Conservation (phyloP, 2,888 invertebrate genomes). For the Dorcus hopei region DNA sequence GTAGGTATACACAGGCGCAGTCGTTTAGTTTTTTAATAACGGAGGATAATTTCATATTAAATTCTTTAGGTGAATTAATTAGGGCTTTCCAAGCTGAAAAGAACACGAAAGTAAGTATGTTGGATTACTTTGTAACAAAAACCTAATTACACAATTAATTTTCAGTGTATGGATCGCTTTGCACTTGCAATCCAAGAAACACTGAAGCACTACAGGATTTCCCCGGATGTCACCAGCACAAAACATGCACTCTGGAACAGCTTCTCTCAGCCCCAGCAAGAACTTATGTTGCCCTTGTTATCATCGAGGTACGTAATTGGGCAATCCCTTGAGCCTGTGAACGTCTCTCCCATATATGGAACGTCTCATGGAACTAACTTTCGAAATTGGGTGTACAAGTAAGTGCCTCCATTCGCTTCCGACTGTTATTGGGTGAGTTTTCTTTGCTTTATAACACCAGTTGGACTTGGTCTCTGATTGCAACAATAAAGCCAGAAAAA, state of each 20-base stretch:
- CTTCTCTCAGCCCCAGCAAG: slow-evolving; percentile 68
- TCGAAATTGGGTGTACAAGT: slow-evolving; percentile 72
- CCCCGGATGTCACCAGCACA: slow-evolving; percentile 55
- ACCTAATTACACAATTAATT: background rate
- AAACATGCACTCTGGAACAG: slow-evolving; percentile 67
- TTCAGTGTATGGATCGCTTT: slow-evolving; percentile 71
- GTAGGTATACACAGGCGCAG: slow-evolving; percentile 46
- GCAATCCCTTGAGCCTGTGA: slow-evolving; percentile 44
- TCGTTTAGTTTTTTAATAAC: slow-evolving; percentile 66
- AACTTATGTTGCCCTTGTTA: slow-evolving; percentile 72
- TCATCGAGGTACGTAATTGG: slow-evolving; percentile 62
- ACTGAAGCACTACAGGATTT: slow-evolving; percentile 67
- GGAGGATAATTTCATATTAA: slow-evolving; percentile 67
- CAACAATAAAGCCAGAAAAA: slow-evolving; percentile 58
- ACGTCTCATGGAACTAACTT: slow-evolving; percentile 65
- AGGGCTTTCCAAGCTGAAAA: slow-evolving; percentile 76
- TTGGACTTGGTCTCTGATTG: slow-evolving; percentile 71
- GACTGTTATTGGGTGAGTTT: too few relatives aligned
- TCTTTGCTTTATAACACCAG: slow-evolving; percentile 38
- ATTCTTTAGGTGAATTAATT: slow-evolving; percentile 66
- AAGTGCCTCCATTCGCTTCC: slow-evolving; percentile 32
- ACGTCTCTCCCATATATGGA: slow-evolving; percentile 62
- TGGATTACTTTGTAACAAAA: background rate
- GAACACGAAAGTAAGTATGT: slow-evolving; percentile 59
- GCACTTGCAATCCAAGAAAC: slow-evolving; percentile 80